Evolutionary conservation across 2,888 invertebrate genomes (phyloP).

Genomic region (Epistrophe eligans): DNA sequence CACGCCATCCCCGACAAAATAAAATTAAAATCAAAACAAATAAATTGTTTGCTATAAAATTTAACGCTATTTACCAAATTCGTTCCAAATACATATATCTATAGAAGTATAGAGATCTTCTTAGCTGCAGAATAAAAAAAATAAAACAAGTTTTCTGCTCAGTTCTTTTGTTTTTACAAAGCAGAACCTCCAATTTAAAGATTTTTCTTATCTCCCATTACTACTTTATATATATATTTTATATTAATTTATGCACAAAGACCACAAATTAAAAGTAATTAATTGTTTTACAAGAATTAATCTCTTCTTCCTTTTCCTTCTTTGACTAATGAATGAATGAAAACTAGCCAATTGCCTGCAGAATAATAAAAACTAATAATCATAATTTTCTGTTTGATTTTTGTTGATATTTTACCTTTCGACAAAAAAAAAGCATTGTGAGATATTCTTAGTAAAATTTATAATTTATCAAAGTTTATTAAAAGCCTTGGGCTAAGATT

Average conservation of each 20-base stretch:
- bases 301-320: slow-evolving; percentile 3
- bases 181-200: neutral
- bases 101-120: neutral
- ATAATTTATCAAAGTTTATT: slow-evolving; percentile 6
- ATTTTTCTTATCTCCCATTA: neutral
- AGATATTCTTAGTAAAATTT: neutral
- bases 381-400: slow-evolving; percentile 2
- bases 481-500: slow-evolving; percentile 8
- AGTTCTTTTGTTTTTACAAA: slow-evolving; percentile 21
- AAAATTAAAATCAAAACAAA: neutral
- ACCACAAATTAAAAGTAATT: slow-evolving; percentile 7
- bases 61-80: slow-evolving; percentile 16
- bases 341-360: slow-evolving; percentile 11
- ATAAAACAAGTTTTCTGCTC: slow-evolving; percentile 5
- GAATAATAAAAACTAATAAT: slow-evolving; percentile 6
- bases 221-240: neutral
- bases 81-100: neutral
- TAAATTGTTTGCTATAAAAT: neutral
- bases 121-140: neutral
- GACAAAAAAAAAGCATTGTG: neutral
- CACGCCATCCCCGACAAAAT: neutral
- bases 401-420: neutral
- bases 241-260: slow-evolving; percentile 12
- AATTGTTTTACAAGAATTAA: slow-evolving; percentile 15
- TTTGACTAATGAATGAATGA: slow-evolving; percentile 20